A percentile compares a stretch with the other conserved stretches of the same genome.
Evolutionary conservation across 2,888 invertebrate genomes (phyloP).

Genomic region (Amorpha juglandis): DNA sequence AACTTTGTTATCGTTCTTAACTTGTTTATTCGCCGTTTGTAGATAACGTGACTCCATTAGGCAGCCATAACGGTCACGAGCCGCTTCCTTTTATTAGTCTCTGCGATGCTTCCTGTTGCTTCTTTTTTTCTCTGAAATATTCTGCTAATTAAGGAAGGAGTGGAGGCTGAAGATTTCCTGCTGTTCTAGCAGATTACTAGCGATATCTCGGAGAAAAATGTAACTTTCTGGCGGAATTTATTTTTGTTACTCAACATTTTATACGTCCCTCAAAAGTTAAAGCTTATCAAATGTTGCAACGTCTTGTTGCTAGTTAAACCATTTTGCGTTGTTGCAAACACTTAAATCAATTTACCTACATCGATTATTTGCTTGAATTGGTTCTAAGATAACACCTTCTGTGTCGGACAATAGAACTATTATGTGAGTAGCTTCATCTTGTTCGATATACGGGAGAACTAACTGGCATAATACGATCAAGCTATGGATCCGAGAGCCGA

Average conservation of each 20-base stretch:
- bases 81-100: conserved; percentile 70
- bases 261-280: conserved; percentile 50
- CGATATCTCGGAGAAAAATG: conserved; percentile 72
- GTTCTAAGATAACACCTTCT: conserved; percentile 65
- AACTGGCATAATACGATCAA: conserved; percentile 59
- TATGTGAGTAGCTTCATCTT: conserved; percentile 66
- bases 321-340: conserved; percentile 38
- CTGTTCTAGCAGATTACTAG: conserved; percentile 75
- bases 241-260: conserved; percentile 66
- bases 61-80: conserved; percentile 67
- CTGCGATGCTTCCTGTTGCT: conserved; percentile 72
- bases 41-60: conserved; percentile 66
- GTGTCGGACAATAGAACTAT: conserved; percentile 66
- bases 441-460: conserved; percentile 51
- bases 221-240: conserved; percentile 60
- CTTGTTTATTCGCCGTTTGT: conserved; percentile 55
- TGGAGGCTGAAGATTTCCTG: conserved; percentile 78
- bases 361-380: conserved; percentile 55
- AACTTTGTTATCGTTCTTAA: conserved; percentile 51
- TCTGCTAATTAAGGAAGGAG: conserved; percentile 80
- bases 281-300: conserved; percentile 39
- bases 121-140: conserved; percentile 73
- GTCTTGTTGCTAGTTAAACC: conserved; percentile 31
- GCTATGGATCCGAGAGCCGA: conserved; percentile 56
- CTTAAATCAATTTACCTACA: conserved; percentile 58